Conservation (phyloP, 2,113 vertebrate species). For the Dolichotis patagonum region DNA sequence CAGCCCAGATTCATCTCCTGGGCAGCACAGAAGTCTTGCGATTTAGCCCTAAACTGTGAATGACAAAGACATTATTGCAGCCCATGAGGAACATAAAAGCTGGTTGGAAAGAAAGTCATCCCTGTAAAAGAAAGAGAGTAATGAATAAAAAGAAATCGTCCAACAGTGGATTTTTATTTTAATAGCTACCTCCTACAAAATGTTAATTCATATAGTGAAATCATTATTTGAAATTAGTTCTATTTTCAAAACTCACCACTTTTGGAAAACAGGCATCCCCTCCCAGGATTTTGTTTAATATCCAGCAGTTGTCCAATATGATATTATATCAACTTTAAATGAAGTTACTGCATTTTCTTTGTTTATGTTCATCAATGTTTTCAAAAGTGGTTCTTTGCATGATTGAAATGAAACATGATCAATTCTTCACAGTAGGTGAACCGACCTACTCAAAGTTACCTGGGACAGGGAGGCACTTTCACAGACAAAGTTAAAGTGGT, state of each 20-base stretch:
- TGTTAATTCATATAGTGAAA: background rate
- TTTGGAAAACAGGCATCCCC: background rate
- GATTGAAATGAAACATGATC: background rate
- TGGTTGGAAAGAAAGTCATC: background rate
- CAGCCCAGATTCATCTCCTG: background rate
- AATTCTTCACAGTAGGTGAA: background rate
- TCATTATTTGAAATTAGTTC: background rate
- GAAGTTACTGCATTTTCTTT: conserved; percentile 21
- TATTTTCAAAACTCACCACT: background rate
- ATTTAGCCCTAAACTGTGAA: background rate
- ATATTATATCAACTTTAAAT: background rate
- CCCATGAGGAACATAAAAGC: background rate
- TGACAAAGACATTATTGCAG: background rate
- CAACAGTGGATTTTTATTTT: background rate
- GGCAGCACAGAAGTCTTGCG: background rate
- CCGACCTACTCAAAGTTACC: background rate
- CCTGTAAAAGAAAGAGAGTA: background rate
- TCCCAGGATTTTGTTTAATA: background rate
- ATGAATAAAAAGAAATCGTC: background rate
- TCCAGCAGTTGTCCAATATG: background rate
- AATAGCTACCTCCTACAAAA: background rate
- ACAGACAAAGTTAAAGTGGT: background rate
- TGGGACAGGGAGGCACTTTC: background rate
- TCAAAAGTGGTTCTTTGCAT: background rate
- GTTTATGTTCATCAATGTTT: background rate